Percentiles rank a stretch among this genome's conserved stretches.
Evolutionary conservation across 2,113 vertebrate genomes (phyloP).

Genomic region (Chloropsis hardwickii): DNA sequence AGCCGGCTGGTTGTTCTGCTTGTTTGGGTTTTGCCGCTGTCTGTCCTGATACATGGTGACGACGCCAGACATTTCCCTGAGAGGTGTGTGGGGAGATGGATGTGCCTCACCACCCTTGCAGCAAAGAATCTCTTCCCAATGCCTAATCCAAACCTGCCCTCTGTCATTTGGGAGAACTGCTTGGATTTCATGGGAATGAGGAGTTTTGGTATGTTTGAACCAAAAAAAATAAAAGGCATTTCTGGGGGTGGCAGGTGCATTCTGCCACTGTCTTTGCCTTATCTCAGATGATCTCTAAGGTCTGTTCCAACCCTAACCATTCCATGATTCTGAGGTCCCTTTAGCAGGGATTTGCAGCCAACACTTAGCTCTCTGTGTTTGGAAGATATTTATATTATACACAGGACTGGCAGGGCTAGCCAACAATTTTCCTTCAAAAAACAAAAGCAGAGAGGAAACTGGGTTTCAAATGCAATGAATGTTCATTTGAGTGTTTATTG

Average conservation of each 20-base stretch:
- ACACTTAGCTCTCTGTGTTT: not conserved
- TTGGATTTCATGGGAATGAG: not conserved
- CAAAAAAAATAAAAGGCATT: not conserved
- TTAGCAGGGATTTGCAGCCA: not conserved
- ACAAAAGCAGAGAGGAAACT: not conserved
- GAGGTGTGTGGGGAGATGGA: not conserved
- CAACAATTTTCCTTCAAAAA: not conserved
- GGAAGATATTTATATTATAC: not conserved
- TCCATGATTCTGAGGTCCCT: not conserved
- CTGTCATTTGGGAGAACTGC: not conserved
- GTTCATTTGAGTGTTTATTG: not conserved
- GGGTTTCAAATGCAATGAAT: not conserved
- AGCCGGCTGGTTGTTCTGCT: not conserved
- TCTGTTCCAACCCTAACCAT: not conserved
- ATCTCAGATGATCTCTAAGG: not conserved
- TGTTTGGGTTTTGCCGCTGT: not conserved
- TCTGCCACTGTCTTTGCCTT: not conserved
- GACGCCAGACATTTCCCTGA: accelerated
- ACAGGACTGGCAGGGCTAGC: not conserved
- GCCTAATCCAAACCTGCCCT: not conserved
- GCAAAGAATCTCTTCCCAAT: not conserved
- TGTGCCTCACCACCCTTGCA: accelerated
- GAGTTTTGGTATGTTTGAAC: not conserved
- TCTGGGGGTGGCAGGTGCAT: not conserved
- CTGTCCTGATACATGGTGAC: not conserved